phyloP scores from a whole-genome alignment of 2,797 vertebrate genomes.

The Trichosurus vulpecula region DNA sequence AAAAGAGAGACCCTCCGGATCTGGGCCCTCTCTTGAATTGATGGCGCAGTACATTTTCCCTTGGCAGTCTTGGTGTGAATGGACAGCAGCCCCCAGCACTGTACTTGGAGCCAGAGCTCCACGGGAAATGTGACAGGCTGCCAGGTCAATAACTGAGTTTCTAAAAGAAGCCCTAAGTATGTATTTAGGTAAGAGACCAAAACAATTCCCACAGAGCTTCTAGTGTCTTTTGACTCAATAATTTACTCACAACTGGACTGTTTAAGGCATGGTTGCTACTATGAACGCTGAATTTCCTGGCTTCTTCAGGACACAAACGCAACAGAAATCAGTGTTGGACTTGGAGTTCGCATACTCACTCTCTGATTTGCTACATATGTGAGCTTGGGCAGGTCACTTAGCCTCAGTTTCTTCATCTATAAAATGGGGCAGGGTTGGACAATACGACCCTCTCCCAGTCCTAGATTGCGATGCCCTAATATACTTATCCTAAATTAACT shows the following conservation, averaged over 20 bases:
- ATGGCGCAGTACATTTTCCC: fast-evolving
- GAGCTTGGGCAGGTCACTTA: background rate
- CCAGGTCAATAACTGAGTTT: fast-evolving
- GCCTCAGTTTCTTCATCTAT: background rate
- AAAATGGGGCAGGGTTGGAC: background rate
- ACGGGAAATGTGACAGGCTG: fast-evolving
- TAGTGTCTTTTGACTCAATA: background rate
- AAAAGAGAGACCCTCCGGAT: fast-evolving
- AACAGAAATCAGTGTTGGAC: background rate
- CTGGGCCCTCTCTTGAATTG: background rate
- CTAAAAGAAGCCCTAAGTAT: background rate
- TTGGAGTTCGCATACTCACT: fast-evolving
- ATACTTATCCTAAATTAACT: background rate
- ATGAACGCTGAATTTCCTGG: fast-evolving
- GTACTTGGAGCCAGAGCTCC: background rate
- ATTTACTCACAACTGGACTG: background rate
- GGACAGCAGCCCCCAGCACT: background rate
- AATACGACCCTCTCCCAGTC: background rate
- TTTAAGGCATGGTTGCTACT: background rate
- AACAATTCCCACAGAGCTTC: background rate
- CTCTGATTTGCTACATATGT: background rate
- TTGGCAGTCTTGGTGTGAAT: background rate
- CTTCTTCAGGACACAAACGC: background rate
- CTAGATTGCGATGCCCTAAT: background rate
- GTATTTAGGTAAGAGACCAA: background rate